Evolutionary conservation across 2,888 invertebrate species (phyloP).

Genomic region (Zootermopsis nevadensis): DNA sequence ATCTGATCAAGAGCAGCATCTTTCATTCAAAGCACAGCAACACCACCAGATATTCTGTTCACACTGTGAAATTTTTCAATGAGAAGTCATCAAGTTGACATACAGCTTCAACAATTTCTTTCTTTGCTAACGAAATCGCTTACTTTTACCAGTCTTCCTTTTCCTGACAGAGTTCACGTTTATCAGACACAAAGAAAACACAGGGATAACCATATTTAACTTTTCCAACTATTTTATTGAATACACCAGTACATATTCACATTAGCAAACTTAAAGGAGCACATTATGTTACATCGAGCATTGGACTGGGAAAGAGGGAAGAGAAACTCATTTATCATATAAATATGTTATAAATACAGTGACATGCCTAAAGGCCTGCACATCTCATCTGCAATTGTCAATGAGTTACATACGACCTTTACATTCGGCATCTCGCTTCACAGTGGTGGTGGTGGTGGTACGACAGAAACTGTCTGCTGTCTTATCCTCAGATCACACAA

Average conservation of each 20-base stretch:
- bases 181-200: not conserved
- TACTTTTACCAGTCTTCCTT: no score
- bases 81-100: no score
- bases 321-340: conserved; percentile 42
- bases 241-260: conserved; percentile 71
- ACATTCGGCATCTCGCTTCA: conserved; percentile 3
- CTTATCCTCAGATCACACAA: conserved; percentile 12
- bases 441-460: not conserved
- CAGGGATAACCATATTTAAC: not conserved
- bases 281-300: conserved; percentile 54
- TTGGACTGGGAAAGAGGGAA: conserved; percentile 46
- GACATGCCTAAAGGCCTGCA: conserved; percentile 36
- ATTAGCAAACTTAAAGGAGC: conserved; percentile 63
- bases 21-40: no score
- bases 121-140: no score
- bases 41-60: no score
- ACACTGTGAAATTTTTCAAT: no score
- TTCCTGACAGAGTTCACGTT: no score
- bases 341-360: conserved; percentile 51
- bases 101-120: no score
- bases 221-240: conserved; percentile 63
- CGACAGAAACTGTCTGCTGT: not conserved
- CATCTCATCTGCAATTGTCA: not conserved
- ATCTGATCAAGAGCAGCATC: no score
- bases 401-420: not conserved